phyloP scores from a whole-genome alignment of 2,888 invertebrate genomes.

The Cynaeus angustus region DNA sequence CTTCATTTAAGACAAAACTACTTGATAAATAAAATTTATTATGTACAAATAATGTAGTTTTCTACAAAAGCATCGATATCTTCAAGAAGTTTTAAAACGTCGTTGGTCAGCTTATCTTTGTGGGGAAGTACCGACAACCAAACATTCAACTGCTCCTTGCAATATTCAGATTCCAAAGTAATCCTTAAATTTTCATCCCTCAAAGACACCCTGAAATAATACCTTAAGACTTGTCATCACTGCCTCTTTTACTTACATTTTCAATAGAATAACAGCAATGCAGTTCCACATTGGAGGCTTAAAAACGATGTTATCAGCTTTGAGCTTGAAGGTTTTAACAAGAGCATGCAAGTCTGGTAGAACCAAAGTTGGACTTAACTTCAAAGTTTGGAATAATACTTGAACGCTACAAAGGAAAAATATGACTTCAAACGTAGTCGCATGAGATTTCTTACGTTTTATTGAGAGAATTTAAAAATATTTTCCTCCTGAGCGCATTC shows the following conservation, averaged over 20 bases:
- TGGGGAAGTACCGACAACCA: slow-evolving; percentile 56
- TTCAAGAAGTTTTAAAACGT: slow-evolving; percentile 55
- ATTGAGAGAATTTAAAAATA: slow-evolving; percentile 80
- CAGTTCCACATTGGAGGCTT: slow-evolving; percentile 83
- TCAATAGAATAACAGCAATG: slow-evolving; percentile 80
- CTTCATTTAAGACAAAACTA: slow-evolving; percentile 17
- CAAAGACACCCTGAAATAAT: slow-evolving; percentile 62
- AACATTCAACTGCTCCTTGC: slow-evolving; percentile 56
- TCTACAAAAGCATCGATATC: slow-evolving; percentile 56
- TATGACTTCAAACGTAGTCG: slow-evolving; percentile 14
- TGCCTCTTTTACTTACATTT: slow-evolving; percentile 74
- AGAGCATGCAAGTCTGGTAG: slow-evolving; percentile 73
- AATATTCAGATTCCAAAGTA: slow-evolving; percentile 56
- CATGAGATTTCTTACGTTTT: slow-evolving; percentile 72
- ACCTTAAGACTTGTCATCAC: not conserved
- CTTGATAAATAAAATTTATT: slow-evolving; percentile 38
- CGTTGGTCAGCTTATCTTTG: slow-evolving; percentile 55
- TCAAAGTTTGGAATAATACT: slow-evolving; percentile 57
- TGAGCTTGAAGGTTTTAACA: slow-evolving; percentile 79
- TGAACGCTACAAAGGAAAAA: slow-evolving; percentile 59
- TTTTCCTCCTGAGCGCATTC: slow-evolving; percentile 78
- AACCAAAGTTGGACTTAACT: slow-evolving; percentile 55
- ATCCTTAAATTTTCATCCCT: slow-evolving; percentile 60
- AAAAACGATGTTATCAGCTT: slow-evolving; percentile 82
- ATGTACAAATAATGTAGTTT: slow-evolving; percentile 29